These are phyloP conservation scores for Tympanoctomys barrerae DNA, from an alignment of 2,797 vertebrate species.

Conservation along the genomic window DNA sequence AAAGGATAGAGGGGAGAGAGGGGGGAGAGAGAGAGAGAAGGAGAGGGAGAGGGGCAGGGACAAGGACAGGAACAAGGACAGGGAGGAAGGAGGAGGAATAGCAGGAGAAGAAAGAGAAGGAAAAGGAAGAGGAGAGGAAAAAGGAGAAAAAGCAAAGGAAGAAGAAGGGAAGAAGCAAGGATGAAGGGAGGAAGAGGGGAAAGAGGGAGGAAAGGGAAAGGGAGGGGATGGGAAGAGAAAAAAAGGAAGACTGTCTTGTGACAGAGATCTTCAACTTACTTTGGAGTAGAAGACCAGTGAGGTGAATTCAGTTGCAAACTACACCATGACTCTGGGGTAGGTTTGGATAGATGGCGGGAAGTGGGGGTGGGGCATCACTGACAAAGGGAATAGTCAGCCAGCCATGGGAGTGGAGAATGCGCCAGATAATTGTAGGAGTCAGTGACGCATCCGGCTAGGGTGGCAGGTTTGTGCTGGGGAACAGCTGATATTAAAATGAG, in stretches of 20 bases:
- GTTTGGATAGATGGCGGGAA: background rate
- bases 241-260: background rate
- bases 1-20: accelerated
- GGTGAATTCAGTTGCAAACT: background rate
- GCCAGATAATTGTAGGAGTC: background rate
- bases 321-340: background rate
- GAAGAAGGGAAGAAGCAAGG: no score
- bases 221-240: background rate
- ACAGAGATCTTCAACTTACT: background rate
- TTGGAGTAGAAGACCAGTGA: background rate
- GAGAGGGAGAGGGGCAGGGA: accelerated
- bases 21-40: background rate
- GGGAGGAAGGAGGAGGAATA: no score
- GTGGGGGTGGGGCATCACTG: background rate
- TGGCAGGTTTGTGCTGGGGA: background rate
- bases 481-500: background rate
- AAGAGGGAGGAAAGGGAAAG: background rate
- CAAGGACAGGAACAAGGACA: no score
- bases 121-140: background rate
- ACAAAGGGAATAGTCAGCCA: background rate
- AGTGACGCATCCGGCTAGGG: background rate
- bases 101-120: background rate
- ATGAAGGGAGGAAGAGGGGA: no score
- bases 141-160: background rate
- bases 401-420: background rate